phyloP scores from a whole-genome alignment of 53 echinoderm and acorn worm genomes.

The Holothuria leucospilota region DNA sequence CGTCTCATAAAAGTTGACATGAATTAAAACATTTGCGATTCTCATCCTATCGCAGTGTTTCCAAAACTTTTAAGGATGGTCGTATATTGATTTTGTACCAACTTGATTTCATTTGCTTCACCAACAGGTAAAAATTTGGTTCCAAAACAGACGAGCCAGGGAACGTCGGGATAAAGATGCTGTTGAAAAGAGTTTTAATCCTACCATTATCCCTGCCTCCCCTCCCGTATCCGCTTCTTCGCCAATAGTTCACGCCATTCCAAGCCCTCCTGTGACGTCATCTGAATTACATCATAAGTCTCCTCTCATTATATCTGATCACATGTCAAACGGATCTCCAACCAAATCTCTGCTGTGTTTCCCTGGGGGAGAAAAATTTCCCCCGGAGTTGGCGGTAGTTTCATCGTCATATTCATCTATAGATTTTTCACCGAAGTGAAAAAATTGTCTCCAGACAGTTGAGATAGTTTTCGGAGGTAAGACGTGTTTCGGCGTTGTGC shows the following conservation, averaged over 20 bases:
- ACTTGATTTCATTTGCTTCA: not conserved
- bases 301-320: conserved; percentile 16
- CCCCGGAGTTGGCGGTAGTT: not conserved
- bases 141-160: conserved; percentile 89
- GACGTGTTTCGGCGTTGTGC: too few relatives aligned
- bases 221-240: conserved; percentile 39
- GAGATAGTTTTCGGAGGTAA: not conserved
- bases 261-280: conserved; percentile 44
- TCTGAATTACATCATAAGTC: not conserved
- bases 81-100: too few relatives aligned
- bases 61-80: too few relatives aligned
- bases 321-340: conserved; percentile 54
- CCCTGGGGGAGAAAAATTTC: conserved; percentile 23
- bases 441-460: not conserved
- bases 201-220: conserved; percentile 53
- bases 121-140: conserved; percentile 97
- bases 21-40: too few relatives aligned
- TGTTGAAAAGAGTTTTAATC: conserved; percentile 67
- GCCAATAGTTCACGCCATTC: conserved; percentile 19
- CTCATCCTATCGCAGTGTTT: too few relatives aligned
- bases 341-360: conserved; percentile 56
- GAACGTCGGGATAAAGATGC: conserved; percentile 91
- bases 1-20: too few relatives aligned
- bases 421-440: conserved; percentile 36
- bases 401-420: conserved; percentile 19